phyloP scores from a whole-genome alignment of 2,888 invertebrate genomes.

The Cryptosula pallasiana region DNA sequence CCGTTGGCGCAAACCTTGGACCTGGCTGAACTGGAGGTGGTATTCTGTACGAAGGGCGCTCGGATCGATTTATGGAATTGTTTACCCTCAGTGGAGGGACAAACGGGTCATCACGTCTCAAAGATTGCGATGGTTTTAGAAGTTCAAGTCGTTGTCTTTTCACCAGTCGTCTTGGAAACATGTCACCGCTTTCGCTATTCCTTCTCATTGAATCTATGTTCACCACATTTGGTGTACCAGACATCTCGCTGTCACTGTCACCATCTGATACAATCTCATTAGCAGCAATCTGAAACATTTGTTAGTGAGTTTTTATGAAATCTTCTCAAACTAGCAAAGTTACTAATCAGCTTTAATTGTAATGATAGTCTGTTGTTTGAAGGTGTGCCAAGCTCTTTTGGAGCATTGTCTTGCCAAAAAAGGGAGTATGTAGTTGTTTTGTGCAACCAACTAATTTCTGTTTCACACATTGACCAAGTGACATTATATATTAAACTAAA shows the following conservation, averaged over 20 bases:
- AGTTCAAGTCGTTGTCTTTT: neutral
- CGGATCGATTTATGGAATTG: neutral
- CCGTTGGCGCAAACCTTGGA: neutral
- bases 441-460: too few species aligned
- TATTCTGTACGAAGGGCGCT: neutral
- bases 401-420: too few species aligned
- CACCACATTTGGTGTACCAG: neutral
- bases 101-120: neutral
- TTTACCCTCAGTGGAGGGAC: neutral
- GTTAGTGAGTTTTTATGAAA: neutral
- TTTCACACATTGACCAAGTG: too few species aligned
- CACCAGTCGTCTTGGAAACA: slow-evolving; percentile 5
- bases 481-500: too few species aligned
- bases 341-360: too few species aligned
- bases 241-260: slow-evolving; percentile 3
- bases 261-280: slow-evolving; percentile 1
- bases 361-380: too few species aligned
- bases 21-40: neutral
- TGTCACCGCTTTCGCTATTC: neutral
- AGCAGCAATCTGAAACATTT: neutral
- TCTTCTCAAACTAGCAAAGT: too few species aligned
- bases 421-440: too few species aligned
- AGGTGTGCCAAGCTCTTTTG: too few species aligned
- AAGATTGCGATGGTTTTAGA: neutral
- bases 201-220: neutral